These are phyloP conservation scores for Eumaeus atala DNA, from an alignment of 1,140 invertebrate species.

Conservation along the genomic window DNA sequence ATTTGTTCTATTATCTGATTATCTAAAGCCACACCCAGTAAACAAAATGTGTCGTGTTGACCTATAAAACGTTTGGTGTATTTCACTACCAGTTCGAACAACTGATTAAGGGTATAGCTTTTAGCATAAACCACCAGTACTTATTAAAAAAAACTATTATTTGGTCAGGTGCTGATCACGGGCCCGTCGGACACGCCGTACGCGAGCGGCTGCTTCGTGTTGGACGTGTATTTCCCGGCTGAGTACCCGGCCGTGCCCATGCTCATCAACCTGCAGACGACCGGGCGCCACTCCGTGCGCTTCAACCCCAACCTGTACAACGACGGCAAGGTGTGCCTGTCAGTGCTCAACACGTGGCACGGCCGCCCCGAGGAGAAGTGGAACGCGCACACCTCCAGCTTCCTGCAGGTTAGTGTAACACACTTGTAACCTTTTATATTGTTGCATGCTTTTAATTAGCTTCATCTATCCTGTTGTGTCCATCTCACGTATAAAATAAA, in stretches of 20 bases:
- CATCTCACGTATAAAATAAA: too few species aligned
- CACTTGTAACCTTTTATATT: too few species aligned
- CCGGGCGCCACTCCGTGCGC: slow-evolving; percentile 92
- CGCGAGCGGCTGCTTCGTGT: slow-evolving; percentile 91
- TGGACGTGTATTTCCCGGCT: slow-evolving; percentile 93
- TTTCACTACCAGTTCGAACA: too few species aligned
- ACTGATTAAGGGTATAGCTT: too few species aligned
- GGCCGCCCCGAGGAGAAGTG: slow-evolving; percentile 98
- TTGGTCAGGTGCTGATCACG: slow-evolving; percentile 88
- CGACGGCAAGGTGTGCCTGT: slow-evolving; percentile 97
- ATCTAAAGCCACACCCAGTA: too few species aligned
- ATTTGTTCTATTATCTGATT: too few species aligned
- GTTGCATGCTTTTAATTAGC: too few species aligned
- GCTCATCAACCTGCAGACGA: slow-evolving; percentile 95
- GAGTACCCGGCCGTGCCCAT: slow-evolving; percentile 89
- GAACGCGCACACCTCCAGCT: slow-evolving; percentile 97
- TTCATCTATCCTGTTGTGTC: too few species aligned
- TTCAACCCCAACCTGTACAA: slow-evolving; percentile 99
- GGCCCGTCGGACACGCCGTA: slow-evolving; percentile 93
- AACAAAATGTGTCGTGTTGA: too few species aligned
- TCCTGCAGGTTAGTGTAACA: slow-evolving; percentile 83
- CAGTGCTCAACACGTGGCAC: slow-evolving; percentile 97
- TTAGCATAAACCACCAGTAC: too few species aligned
- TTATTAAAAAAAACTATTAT: too few species aligned
- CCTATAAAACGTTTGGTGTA: too few species aligned